Evolutionary conservation across 2,888 invertebrate genomes (phyloP).

Genomic region (Unio pictorum): DNA sequence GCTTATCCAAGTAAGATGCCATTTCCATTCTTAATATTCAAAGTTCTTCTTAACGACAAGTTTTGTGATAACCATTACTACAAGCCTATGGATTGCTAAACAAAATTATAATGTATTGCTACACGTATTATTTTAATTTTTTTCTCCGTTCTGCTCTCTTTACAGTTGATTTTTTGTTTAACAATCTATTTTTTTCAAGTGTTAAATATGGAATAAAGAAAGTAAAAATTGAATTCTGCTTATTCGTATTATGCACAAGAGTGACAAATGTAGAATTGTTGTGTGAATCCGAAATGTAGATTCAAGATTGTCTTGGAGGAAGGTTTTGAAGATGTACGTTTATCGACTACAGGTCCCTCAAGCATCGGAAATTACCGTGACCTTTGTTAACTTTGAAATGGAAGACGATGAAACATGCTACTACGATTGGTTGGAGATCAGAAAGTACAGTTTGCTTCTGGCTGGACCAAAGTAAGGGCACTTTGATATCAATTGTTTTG

Average conservation of each 20-base stretch:
- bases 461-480: constrained; percentile 27
- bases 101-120: no score
- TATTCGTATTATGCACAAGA: neutral
- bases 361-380: constrained; percentile 10
- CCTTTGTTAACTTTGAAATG: constrained; percentile 8
- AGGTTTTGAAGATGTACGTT: no score
- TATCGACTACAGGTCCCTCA: neutral
- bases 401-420: constrained; percentile 16
- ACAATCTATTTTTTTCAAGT: constrained; percentile 6
- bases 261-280: no score
- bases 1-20: constrained; percentile 11
- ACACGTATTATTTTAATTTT: neutral
- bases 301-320: no score
- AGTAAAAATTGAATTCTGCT: neutral
- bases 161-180: constrained; percentile 1
- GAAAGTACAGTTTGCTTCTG: constrained; percentile 25
- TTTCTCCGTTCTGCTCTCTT: neutral
- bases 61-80: no score
- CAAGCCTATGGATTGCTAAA: no score
- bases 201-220: neutral
- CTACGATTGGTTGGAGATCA: constrained; percentile 36
- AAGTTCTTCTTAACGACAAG: neutral
- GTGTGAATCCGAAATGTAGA: no score
- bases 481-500: neutral
- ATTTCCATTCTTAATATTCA: neutral